Evolutionary conservation across 1,140 invertebrate genomes (phyloP).

Genomic region (Caligus rogercresseyi): DNA sequence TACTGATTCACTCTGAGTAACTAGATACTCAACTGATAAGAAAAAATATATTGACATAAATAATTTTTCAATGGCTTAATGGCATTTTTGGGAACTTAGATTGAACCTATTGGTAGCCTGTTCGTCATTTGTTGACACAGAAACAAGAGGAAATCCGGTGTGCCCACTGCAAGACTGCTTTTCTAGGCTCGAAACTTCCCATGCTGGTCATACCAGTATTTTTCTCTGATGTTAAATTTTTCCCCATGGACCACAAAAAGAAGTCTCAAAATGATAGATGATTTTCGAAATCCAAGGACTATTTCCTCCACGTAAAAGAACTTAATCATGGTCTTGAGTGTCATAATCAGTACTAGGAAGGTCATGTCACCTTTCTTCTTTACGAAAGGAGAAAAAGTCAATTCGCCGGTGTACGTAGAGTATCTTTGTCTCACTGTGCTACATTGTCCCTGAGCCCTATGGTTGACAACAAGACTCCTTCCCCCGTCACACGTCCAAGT

Average conservation of each 20-base stretch:
- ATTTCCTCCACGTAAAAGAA: no score
- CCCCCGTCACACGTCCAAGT: no score
- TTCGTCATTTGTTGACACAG: background rate
- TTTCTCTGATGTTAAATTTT: background rate
- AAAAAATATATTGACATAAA: no score
- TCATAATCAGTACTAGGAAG: background rate
- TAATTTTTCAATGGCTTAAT: no score
- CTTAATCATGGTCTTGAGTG: background rate
- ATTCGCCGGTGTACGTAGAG: background rate
- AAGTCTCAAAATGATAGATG: background rate
- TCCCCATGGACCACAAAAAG: background rate
- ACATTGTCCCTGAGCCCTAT: no score
- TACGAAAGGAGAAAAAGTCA: background rate
- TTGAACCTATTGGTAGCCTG: no score
- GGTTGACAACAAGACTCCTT: no score
- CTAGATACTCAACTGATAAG: no score
- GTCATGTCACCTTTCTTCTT: background rate
- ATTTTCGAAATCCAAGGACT: background rate
- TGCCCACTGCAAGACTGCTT: background rate
- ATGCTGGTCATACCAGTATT: background rate
- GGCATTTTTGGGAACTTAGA: no score
- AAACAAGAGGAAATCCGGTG: background rate
- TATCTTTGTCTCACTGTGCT: background rate
- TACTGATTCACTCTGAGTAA: no score
- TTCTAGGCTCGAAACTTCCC: background rate